A percentile compares a stretch with the other conserved stretches of the same genome.
These are phyloP conservation scores for Dipodomys merriami DNA, from an alignment of 2,113 vertebrate species.

Conservation along the genomic window DNA sequence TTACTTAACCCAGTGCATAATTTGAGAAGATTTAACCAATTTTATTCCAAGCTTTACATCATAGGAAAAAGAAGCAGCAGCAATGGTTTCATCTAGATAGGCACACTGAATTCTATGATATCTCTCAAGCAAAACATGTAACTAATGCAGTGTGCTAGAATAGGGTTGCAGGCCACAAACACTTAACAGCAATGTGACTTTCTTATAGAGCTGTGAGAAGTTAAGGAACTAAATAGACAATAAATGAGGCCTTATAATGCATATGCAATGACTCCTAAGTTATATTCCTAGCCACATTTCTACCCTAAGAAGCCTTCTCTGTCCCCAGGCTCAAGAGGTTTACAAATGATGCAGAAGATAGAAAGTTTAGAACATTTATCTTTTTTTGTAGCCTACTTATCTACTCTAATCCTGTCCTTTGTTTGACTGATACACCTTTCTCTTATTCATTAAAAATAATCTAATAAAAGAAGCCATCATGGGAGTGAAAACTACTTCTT, in stretches of 20 bases:
- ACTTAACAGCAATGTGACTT: background rate
- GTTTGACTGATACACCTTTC: background rate
- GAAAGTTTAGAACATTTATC: background rate
- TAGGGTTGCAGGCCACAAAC: background rate
- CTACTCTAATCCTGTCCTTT: background rate
- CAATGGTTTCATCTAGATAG: background rate
- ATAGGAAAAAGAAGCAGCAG: background rate
- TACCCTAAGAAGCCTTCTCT: background rate
- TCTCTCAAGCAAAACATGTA: background rate
- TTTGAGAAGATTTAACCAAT: constrained; percentile 4
- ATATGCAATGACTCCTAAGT: background rate
- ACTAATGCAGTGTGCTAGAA: background rate
- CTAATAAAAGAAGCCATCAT: background rate
- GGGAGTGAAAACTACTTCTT: background rate
- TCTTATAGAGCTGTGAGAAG: background rate
- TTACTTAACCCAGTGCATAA: background rate
- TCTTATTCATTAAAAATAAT: constrained; percentile 29
- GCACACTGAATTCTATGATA: background rate
- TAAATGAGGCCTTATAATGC: background rate
- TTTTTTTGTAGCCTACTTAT: background rate
- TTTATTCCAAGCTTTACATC: background rate
- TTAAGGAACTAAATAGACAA: background rate
- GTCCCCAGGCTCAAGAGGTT: background rate
- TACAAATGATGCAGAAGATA: background rate
- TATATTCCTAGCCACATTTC: background rate